These are phyloP conservation scores for Aquatica leii DNA, from an alignment of 2,888 invertebrate genomes.

Conservation along the genomic window DNA sequence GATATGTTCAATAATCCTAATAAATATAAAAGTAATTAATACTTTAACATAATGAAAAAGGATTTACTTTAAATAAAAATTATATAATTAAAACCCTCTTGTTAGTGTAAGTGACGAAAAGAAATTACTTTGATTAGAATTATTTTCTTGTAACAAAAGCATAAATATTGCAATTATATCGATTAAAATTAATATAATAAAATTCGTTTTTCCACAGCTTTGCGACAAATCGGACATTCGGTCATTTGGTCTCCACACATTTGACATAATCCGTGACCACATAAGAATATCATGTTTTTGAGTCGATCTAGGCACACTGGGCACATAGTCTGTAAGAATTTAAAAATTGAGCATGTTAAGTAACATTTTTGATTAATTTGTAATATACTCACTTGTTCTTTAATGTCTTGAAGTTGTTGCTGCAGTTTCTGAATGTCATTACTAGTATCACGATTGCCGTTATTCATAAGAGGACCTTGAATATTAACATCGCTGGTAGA, in stretches of 20 bases:
- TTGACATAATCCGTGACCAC: conserved; percentile 97
- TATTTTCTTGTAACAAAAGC: too few relatives aligned
- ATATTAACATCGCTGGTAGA: conserved; percentile 58
- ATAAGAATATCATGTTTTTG: conserved; percentile 98
- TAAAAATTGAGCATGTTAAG: background rate
- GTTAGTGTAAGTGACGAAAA: too few relatives aligned
- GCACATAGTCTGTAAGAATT: conserved; percentile 89
- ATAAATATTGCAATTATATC: too few relatives aligned
- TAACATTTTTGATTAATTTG: too few relatives aligned
- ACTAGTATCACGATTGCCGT: conserved; percentile 73
- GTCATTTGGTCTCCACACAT: conserved; percentile 98
- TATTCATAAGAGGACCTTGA: conserved; percentile 68
- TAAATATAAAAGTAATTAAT: too few relatives aligned
- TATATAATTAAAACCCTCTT: too few relatives aligned
- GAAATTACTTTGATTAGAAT: too few relatives aligned
- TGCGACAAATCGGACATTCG: conserved; percentile 97
- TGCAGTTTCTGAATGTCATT: conserved; percentile 90
- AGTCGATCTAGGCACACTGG: conserved; percentile 97
- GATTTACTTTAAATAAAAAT: too few relatives aligned
- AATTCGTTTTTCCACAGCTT: conserved; percentile 95
- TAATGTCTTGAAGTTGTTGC: conserved; percentile 96
- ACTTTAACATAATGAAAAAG: too few relatives aligned
- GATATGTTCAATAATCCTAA: too few relatives aligned
- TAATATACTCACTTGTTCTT: conserved; percentile 83
- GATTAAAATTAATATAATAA: conserved; percentile 87